Evolutionary conservation across 2,888 invertebrate species (phyloP).

Genomic region (Lydus trimaculatus): DNA sequence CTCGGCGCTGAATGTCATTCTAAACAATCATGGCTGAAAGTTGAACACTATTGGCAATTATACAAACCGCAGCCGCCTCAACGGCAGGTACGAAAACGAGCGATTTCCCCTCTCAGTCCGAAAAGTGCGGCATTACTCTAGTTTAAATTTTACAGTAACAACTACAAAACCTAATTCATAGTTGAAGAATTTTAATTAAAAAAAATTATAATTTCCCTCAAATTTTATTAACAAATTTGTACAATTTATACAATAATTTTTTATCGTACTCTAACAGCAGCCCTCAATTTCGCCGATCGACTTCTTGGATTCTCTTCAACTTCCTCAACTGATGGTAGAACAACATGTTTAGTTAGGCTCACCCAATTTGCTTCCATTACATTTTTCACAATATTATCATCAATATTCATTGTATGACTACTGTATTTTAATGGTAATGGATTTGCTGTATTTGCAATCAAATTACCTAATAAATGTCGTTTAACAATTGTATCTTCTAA

Average conservation of each 20-base stretch:
- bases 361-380: slow-evolving; percentile 77
- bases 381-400: slow-evolving; percentile 67
- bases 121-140: too few species aligned
- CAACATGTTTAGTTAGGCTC: slow-evolving; percentile 81
- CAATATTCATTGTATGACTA: slow-evolving; percentile 68
- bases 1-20: too few species aligned
- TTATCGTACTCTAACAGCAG: slow-evolving; percentile 76
- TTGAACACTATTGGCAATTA: too few species aligned
- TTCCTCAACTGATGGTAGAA: slow-evolving; percentile 77
- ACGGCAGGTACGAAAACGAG: too few species aligned
- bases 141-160: too few species aligned
- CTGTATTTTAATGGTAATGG: slow-evolving; percentile 75
- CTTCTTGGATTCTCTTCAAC: slow-evolving; percentile 81
- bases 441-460: slow-evolving; percentile 75
- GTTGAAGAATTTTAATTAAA: too few species aligned
- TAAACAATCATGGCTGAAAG: too few species aligned
- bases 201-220: too few species aligned
- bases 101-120: too few species aligned
- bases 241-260: slow-evolving; percentile 28
- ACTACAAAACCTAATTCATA: too few species aligned
- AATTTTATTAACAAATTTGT: slow-evolving; percentile 4
- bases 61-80: too few species aligned
- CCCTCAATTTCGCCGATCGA: slow-evolving; percentile 88
- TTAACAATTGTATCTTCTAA: slow-evolving; percentile 94
- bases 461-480: slow-evolving; percentile 81